A percentile compares a stretch with the other conserved stretches of the same genome.
phyloP scores from a whole-genome alignment of 2,797 vertebrate species.

The Liasis olivaceus region DNA sequence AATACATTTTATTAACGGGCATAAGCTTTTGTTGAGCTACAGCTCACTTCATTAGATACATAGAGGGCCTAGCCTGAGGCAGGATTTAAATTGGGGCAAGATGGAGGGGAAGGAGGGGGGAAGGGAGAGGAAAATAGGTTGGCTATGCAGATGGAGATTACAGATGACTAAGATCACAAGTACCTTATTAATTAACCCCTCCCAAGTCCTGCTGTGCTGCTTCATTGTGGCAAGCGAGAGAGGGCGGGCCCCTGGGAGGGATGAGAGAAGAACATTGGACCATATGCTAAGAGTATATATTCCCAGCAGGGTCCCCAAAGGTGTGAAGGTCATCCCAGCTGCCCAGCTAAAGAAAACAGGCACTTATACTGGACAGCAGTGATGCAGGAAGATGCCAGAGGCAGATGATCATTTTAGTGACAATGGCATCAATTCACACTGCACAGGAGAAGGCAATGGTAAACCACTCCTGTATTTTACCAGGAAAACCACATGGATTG shows the following conservation, averaged over 20 bases:
- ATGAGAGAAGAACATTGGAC: neutral
- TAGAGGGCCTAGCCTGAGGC: neutral
- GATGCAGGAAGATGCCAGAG: neutral
- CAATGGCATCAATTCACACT: neutral
- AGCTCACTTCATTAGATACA: neutral
- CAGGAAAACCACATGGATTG: neutral
- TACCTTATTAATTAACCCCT: neutral
- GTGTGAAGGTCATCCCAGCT: neutral
- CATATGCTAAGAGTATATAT: neutral
- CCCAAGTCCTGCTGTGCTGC: neutral
- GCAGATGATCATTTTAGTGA: neutral
- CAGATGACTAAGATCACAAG: neutral
- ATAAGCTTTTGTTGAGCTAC: neutral
- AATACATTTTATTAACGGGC: neutral
- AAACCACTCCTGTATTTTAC: neutral
- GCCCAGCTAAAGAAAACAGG: neutral
- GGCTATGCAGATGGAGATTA: neutral
- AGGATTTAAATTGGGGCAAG: neutral
- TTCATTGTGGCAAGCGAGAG: neutral
- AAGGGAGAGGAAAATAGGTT: neutral
- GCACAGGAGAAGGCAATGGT: neutral
- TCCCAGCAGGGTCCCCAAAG: neutral
- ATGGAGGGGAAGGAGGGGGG: neutral
- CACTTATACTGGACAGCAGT: neutral
- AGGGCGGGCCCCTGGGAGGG: neutral